Base-by-base conservation (phyloP, 2,888 invertebrate species). In the Eulithis prunata region DNA sequence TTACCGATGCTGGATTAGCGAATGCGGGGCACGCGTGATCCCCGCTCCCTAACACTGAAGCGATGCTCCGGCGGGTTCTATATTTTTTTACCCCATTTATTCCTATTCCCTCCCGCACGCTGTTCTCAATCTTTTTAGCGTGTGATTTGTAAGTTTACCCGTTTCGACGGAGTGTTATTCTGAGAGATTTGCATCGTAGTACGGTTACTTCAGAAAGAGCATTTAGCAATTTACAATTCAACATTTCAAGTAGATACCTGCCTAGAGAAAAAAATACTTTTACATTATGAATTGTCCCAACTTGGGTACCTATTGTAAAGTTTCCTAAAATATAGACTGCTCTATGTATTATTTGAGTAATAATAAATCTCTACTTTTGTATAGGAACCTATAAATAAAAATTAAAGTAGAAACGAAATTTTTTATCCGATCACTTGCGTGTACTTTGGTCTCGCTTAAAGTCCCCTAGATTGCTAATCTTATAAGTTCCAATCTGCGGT, bases 1-100 rank as follows among this genome's bases (percentile, higher is more conserved):
- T 89, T 85, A 84, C 85, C 81, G 82, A 78, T 85, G 84, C 79
- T 74, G 84, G 87, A 88, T 91, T 87, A 88, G 81, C 78, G 73
- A 75, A 75, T 77, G 74, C 74, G 74, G 70, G 74, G 71, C 70
- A 71, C 66, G 64, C 69, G 63, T 59, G 62, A 59, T 52, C 60
- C 60, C 57, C 56, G 62, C 62, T 66, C 47, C 58, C 52, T 46
- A 64, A 63, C 65, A 57, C 59, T 62, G 65, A 65, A 72, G 59
- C 69, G 64, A 68, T 63, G 63, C 59, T 68, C 61, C 55, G 55
- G 51, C 61, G 53, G 32, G 43, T 56, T 64, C 67, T 73, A 66
- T 71, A 66, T 66, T 66, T 72, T n/a, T 70, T 66, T 67, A 62
- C n/a, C 64, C 67, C 69, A 71, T 66, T 71, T 73, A 71, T 72